Evolutionary conservation across 2,888 invertebrate species (phyloP), one percentile per base, ranked within the genome.

Genomic region (Diabrotica balteata): DNA sequence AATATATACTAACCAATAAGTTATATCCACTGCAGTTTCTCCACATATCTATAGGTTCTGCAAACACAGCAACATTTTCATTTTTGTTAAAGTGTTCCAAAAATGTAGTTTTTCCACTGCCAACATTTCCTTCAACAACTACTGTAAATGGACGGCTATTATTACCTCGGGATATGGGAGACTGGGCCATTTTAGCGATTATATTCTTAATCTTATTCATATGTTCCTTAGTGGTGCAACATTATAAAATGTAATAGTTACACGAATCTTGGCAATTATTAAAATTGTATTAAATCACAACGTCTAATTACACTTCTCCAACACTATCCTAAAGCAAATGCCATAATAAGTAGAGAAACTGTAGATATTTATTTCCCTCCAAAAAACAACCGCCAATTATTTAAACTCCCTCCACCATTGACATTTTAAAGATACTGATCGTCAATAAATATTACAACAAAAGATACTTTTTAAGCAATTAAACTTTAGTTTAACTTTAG

Each of bases 81-180:
- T 90, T 90, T 77, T 90, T 88, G 62, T 90, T 87, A 80, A 95
- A 95, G 85, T 93, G 90, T 79, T 93, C 90, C 11, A 96, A 82
- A 81, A 95, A 94, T 7, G 95, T 94, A 2, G 95, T 95, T 86
- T 96, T 96, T 0, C 95, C 95, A 80, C 94, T 92, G 43, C 95
- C 95, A 78, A 96, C 95, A 82, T 96, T 96, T 43, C 95, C 95
- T 81, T 96, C 95, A 46, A 96, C 91, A 51, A 93, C 88, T 32
- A 96, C 92, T 0, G 93, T 94, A 79, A 92, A 93, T 0, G 93
- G 92, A 2, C 72, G 70, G n/a, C 52, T 57, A 46, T 66, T 8
- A 8, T 69, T 64, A 9, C 53, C 49, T 69, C 70, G 68, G 8
- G 66, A 60, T n/a, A 63, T 57, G 22, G 70, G 50, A n/a, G 69